phyloP scores from a whole-genome alignment of 2,797 vertebrate species.

The Nannoperca australis region DNA sequence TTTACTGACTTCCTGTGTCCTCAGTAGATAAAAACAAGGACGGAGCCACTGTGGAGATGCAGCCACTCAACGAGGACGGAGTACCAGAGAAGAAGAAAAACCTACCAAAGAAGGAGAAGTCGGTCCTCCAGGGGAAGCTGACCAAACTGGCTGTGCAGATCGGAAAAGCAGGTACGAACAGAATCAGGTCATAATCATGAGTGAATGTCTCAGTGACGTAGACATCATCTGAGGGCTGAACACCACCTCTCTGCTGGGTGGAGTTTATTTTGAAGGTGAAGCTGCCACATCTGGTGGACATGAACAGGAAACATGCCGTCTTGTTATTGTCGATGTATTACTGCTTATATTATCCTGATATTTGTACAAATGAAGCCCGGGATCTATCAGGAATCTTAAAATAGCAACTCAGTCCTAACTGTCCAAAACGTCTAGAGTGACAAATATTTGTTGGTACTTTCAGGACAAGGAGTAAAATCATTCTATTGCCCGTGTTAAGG shows the following conservation, averaged over 20 bases:
- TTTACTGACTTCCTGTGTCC: neutral
- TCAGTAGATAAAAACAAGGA: constrained; percentile 90
- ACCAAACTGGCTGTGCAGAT: constrained; percentile 98
- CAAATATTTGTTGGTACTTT: neutral
- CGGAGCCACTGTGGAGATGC: constrained; percentile 91
- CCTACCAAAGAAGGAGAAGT: constrained; percentile 97
- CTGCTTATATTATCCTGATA: neutral
- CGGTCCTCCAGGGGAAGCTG: constrained; percentile 97
- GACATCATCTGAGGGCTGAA: neutral
- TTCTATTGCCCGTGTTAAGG: neutral
- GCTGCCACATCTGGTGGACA: neutral
- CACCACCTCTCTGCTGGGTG: neutral
- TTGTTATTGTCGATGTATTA: neutral
- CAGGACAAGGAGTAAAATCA: neutral
- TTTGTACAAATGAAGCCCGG: neutral
- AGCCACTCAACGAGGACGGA: constrained; percentile 91
- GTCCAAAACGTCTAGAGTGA: neutral
- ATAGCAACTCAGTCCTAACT: neutral
- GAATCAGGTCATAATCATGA: neutral
- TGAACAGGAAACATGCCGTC: neutral
- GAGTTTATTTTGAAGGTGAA: neutral
- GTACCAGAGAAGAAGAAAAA: constrained; percentile 90
- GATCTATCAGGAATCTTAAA: neutral
- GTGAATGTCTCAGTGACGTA: neutral
- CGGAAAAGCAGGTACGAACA: constrained; percentile 93